A percentile compares a stretch with the other conserved stretches of the same genome.
phyloP scores from a whole-genome alignment of 2,113 vertebrate genomes.

The Macaca nemestrina region DNA sequence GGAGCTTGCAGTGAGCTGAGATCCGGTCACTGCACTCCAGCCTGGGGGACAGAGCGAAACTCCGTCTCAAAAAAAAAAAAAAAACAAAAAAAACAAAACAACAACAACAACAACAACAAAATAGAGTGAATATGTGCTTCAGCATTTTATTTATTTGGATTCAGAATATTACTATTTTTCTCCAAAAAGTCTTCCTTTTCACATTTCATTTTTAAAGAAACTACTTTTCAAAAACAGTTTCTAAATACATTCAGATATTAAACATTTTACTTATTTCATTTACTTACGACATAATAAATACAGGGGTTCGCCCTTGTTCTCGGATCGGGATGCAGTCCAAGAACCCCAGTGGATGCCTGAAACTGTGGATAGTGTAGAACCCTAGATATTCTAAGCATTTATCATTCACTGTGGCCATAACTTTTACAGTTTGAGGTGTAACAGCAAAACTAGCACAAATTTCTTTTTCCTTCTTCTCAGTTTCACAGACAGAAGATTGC shows the following conservation, averaged over 20 bases:
- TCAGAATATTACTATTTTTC: slow-evolving; percentile 27
- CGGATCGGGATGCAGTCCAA: neutral
- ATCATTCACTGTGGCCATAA: neutral
- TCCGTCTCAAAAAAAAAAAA: too few species aligned
- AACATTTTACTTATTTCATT: slow-evolving; percentile 35
- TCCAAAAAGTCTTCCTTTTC: neutral
- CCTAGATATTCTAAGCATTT: neutral
- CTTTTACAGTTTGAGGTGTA: neutral
- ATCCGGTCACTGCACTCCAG: too few species aligned
- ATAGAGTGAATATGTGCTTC: neutral
- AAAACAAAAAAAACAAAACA: neutral
- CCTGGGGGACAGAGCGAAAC: too few species aligned
- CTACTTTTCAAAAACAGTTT: neutral
- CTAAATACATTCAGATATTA: slow-evolving; percentile 10
- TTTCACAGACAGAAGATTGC: neutral
- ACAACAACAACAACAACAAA: too few species aligned
- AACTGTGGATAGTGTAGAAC: neutral
- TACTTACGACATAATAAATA: slow-evolving; percentile 25
- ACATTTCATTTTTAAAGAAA: slow-evolving; percentile 44
- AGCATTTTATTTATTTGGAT: slow-evolving; percentile 21
- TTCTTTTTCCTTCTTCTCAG: neutral
- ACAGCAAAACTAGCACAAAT: neutral
- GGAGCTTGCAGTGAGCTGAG: too few species aligned
- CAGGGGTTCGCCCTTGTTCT: neutral
- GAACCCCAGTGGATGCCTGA: neutral